Evolutionary conservation across 2,113 vertebrate genomes (phyloP).

Genomic region (Zingel zingel): DNA sequence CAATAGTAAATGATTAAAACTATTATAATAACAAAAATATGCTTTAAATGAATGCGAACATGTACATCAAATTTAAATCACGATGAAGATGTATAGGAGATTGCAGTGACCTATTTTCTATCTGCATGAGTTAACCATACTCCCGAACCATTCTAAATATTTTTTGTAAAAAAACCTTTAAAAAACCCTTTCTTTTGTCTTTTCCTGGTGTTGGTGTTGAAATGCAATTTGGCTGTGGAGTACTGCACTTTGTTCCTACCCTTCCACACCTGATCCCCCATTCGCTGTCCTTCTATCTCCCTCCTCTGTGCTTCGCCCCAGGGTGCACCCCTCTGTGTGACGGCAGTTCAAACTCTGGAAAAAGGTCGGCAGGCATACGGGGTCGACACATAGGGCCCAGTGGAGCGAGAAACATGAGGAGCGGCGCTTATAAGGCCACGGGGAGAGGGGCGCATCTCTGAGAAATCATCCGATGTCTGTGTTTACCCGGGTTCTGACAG

Average conservation of each 20-base stretch:
- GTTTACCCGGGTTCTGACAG: slow-evolving; percentile 61
- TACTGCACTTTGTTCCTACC: slow-evolving; percentile 29
- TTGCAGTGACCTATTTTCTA: slow-evolving; percentile 6
- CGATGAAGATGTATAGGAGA: neutral
- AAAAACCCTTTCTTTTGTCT: neutral
- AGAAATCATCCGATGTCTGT: slow-evolving; percentile 55
- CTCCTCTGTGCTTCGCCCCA: slow-evolving; percentile 30
- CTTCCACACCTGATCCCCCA: neutral
- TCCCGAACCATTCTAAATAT: neutral
- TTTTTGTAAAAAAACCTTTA: too few species aligned
- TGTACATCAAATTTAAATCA: neutral
- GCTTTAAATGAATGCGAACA: neutral
- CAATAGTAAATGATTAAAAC: neutral
- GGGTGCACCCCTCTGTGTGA: slow-evolving; percentile 33
- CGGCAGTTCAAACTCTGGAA: slow-evolving; percentile 59
- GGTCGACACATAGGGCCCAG: slow-evolving; percentile 43
- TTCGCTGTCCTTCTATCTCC: slow-evolving; percentile 1
- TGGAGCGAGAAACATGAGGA: slow-evolving; percentile 56
- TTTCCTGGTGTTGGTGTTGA: neutral
- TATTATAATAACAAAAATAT: neutral
- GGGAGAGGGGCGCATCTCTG: slow-evolving; percentile 34
- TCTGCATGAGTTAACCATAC: neutral
- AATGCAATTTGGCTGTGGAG: slow-evolving; percentile 36
- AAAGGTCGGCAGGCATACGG: slow-evolving; percentile 63
- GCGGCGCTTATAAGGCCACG: slow-evolving; percentile 44